A percentile compares a stretch with the other conserved stretches of the same genome.
These are phyloP conservation scores for Sitodiplosis mosellana DNA, from an alignment of 1,140 invertebrate genomes.

Conservation along the genomic window DNA sequence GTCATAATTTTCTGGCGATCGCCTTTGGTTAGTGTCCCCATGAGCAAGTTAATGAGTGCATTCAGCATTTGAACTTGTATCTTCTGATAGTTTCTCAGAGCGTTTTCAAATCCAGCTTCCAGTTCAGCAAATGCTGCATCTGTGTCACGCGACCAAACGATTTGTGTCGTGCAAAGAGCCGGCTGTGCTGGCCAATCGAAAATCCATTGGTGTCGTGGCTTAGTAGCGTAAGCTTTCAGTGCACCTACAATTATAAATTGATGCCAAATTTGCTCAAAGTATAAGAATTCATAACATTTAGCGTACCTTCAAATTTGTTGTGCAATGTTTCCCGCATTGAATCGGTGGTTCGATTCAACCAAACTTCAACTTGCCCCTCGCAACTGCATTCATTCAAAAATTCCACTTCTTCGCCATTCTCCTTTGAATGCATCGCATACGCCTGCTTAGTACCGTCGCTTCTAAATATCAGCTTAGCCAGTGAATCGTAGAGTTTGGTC, in stretches of 20 bases:
- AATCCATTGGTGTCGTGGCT: slow-evolving; percentile 78
- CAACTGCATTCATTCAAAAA: slow-evolving; percentile 63
- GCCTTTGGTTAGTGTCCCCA: slow-evolving; percentile 60
- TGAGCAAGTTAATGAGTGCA: slow-evolving; percentile 55
- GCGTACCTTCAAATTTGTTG: slow-evolving; percentile 57
- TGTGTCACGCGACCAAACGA: slow-evolving; percentile 88
- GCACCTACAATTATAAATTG: slow-evolving; percentile 74
- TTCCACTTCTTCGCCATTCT: slow-evolving; percentile 53
- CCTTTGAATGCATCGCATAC: slow-evolving; percentile 71
- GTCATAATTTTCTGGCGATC: slow-evolving; percentile 91
- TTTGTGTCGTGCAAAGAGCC: slow-evolving; percentile 77
- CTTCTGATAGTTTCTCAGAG: slow-evolving; percentile 81
- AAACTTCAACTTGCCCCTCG: slow-evolving; percentile 74
- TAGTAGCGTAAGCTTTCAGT: slow-evolving; percentile 71
- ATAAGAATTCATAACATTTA: too few relatives aligned
- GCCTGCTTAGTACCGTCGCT: slow-evolving; percentile 17
- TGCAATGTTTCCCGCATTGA: slow-evolving; percentile 63
- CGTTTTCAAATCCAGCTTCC: slow-evolving; percentile 89
- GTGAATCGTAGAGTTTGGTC: slow-evolving; percentile 87
- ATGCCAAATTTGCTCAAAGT: neutral
- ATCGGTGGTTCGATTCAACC: slow-evolving; percentile 73
- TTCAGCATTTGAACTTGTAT: slow-evolving; percentile 75
- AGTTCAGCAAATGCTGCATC: slow-evolving; percentile 70
- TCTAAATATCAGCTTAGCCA: slow-evolving; percentile 60
- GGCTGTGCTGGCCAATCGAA: slow-evolving; percentile 80